A percentile compares a stretch with the other conserved stretches of the same genome.
phyloP scores from a whole-genome alignment of 2,888 invertebrate species.

The Helobdella robusta region DNA sequence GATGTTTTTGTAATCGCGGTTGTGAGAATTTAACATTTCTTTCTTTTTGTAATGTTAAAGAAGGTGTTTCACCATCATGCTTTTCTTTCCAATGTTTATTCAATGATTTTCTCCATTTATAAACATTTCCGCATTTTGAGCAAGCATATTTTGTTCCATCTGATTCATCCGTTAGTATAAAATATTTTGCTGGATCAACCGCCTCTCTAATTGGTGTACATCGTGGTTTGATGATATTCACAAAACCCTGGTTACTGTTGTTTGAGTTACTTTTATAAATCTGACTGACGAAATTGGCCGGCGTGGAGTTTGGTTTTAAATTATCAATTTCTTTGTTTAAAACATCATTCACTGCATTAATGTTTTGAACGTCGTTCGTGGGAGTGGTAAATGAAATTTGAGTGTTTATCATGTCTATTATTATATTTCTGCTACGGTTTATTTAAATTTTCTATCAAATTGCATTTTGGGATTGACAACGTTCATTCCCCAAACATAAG shows the following conservation, averaged over 20 bases:
- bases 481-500: too few species aligned
- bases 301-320: too few species aligned
- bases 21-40: slow-evolving; percentile 21
- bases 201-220: slow-evolving; percentile 34
- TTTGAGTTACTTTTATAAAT: neutral
- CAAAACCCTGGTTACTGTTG: neutral
- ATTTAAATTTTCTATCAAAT: too few species aligned
- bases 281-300: slow-evolving; percentile 4
- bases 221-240: slow-evolving; percentile 35
- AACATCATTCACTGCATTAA: too few species aligned
- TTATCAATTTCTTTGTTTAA: too few species aligned
- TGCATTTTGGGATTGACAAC: too few species aligned
- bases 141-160: slow-evolving; percentile 48
- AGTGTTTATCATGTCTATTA: too few species aligned
- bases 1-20: slow-evolving; percentile 21
- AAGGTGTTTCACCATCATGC: slow-evolving; percentile 41
- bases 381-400: too few species aligned
- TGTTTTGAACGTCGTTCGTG: too few species aligned
- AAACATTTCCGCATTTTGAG: slow-evolving; percentile 48
- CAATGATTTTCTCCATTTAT: slow-evolving; percentile 49
- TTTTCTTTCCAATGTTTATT: slow-evolving; percentile 51
- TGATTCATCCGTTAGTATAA: slow-evolving; percentile 42
- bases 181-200: slow-evolving; percentile 40
- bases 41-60: slow-evolving; percentile 18
- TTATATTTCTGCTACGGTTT: too few species aligned